phyloP scores from a whole-genome alignment of 23 tunicate species.

The Clavelina lepadiformis region DNA sequence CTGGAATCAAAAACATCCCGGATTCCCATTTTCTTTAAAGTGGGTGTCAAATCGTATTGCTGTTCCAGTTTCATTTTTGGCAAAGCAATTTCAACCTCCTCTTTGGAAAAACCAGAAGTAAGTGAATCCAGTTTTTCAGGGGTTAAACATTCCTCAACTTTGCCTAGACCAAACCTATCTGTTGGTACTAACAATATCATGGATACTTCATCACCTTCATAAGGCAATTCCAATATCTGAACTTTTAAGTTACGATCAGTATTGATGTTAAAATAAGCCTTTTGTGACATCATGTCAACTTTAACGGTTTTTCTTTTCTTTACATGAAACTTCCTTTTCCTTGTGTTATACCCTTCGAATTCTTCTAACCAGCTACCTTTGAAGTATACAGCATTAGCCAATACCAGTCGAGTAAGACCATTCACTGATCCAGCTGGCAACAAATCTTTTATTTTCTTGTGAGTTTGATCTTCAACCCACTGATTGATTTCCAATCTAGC shows the following conservation, averaged over 20 bases:
- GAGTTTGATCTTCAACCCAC: slow-evolving; percentile 59
- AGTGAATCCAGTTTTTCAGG: slow-evolving; percentile 3
- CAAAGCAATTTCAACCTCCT: slow-evolving; percentile 25
- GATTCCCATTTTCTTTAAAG: slow-evolving; percentile 31
- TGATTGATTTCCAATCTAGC: slow-evolving; percentile 37
- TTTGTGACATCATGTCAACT: slow-evolving; percentile 55
- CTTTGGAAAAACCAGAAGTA: not conserved
- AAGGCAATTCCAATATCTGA: slow-evolving; percentile 48
- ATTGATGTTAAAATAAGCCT: slow-evolving; percentile 7
- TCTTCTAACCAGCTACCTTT: slow-evolving; percentile 73
- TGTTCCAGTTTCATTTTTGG: slow-evolving; percentile 67
- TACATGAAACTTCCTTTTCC: slow-evolving; percentile 23
- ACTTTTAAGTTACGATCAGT: slow-evolving; percentile 33
- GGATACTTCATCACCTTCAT: slow-evolving; percentile 50
- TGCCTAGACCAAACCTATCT: slow-evolving; percentile 31
- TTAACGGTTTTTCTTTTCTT: not conserved
- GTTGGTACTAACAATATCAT: slow-evolving; percentile 59
- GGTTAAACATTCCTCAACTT: slow-evolving; percentile 9
- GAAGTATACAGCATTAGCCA: slow-evolving; percentile 81
- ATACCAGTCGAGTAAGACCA: slow-evolving; percentile 30
- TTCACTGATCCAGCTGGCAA: slow-evolving; percentile 40
- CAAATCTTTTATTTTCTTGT: slow-evolving; percentile 59
- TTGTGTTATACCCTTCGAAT: slow-evolving; percentile 37
- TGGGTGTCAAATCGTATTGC: slow-evolving; percentile 10
- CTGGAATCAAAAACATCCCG: slow-evolving; percentile 25